These are phyloP conservation scores for Petaurus breviceps DNA, from an alignment of 2,113 vertebrate species.

Conservation along the genomic window DNA sequence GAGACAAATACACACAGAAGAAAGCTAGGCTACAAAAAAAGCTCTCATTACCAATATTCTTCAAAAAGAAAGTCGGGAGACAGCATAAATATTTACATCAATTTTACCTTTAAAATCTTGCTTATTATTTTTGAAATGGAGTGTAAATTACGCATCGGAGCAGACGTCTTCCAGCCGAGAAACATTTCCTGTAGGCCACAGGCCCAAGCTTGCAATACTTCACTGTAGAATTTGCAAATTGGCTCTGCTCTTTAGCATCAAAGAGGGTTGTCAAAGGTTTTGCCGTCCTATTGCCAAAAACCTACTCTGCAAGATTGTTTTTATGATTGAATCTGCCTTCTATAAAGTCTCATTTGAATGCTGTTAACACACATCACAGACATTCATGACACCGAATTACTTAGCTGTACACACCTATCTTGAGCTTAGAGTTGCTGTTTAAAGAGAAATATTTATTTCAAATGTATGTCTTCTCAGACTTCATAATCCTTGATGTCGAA, in stretches of 20 bases:
- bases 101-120: not conserved
- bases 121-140: not conserved
- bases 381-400: constrained; percentile 56
- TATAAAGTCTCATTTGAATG: constrained; percentile 52
- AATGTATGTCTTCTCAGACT: not conserved
- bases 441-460: constrained; percentile 31
- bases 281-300: constrained; percentile 50
- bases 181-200: not conserved
- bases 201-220: not conserved
- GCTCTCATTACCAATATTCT: not conserved
- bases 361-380: constrained; percentile 37
- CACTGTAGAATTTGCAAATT: not conserved
- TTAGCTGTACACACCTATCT: constrained; percentile 42
- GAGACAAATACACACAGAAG: not conserved
- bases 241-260: not conserved
- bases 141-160: not conserved
- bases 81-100: constrained; percentile 28
- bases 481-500: not conserved
- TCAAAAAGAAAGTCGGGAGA: not conserved
- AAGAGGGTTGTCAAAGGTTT: constrained; percentile 5
- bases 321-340: not conserved
- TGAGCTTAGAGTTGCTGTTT: not conserved
- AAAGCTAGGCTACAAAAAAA: not conserved
- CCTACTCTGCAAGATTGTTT: constrained; percentile 58
- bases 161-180: not conserved